Conservation (phyloP, 2,888 invertebrate species). For the Oscheius sp. region DNA sequence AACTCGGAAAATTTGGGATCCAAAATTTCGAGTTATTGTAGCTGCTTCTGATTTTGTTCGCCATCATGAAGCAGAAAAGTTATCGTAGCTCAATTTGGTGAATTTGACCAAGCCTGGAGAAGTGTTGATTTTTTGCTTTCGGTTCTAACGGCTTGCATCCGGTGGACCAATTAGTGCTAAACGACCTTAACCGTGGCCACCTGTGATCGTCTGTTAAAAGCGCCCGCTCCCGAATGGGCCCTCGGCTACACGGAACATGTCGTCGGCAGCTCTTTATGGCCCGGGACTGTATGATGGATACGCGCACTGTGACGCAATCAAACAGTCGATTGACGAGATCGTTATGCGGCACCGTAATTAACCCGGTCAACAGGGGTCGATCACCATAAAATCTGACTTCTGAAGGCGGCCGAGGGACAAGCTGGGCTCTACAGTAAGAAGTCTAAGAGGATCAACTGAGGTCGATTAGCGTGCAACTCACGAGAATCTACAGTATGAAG, state of each 20-base stretch:
- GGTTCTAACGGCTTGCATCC: no score
- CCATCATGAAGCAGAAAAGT: no score
- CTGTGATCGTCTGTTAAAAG: constrained; percentile 17
- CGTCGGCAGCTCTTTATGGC: constrained; percentile 13
- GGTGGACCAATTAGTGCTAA: constrained; percentile 14
- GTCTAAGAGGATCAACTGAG: neutral
- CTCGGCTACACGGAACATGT: constrained; percentile 18
- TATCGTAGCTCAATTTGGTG: no score
- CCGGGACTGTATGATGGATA: constrained; percentile 19
- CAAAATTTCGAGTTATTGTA: no score
- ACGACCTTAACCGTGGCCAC: constrained; percentile 28
- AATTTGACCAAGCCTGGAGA: neutral
- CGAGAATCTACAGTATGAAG: neutral
- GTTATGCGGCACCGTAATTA: neutral
- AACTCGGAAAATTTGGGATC: no score
- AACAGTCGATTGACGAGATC: constrained; percentile 5
- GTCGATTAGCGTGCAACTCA: neutral
- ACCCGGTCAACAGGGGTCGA: neutral
- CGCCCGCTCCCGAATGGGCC: constrained; percentile 16
- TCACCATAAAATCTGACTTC: neutral
- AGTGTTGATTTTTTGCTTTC: no score
- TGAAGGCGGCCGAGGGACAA: neutral
- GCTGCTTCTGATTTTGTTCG: no score
- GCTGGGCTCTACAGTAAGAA: neutral
- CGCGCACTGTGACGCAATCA: constrained; percentile 28